phyloP scores from a whole-genome alignment of 2,888 invertebrate species.

The Melanchra persicariae region DNA sequence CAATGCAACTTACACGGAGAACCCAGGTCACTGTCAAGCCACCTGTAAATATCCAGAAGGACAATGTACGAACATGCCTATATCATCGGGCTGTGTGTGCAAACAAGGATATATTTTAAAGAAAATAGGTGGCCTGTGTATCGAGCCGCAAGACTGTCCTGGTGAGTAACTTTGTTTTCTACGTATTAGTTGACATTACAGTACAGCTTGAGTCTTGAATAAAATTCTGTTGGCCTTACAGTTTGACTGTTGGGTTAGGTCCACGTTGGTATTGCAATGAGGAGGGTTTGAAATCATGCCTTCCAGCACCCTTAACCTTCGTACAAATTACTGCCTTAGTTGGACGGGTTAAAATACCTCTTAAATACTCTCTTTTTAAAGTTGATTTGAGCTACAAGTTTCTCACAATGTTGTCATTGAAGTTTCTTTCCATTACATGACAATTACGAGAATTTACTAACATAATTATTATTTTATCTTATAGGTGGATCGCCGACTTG shows the following conservation, averaged over 20 bases:
- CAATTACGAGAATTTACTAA: background rate
- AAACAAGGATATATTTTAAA: background rate
- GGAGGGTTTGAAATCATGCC: background rate
- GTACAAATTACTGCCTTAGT: no score
- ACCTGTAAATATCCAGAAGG: constrained; percentile 1
- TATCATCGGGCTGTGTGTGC: background rate
- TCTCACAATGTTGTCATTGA: no score
- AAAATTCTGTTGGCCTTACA: background rate
- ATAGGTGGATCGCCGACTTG: constrained; percentile 50
- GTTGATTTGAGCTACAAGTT: no score
- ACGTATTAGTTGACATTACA: background rate
- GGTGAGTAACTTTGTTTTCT: constrained; percentile 16
- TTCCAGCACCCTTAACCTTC: background rate
- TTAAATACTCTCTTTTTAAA: no score
- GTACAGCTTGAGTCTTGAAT: background rate
- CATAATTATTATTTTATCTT: background rate
- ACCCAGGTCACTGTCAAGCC: background rate
- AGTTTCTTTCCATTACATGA: no score
- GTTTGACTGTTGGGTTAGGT: no score
- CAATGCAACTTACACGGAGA: background rate
- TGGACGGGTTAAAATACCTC: no score
- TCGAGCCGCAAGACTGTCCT: constrained; percentile 35
- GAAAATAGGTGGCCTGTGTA: constrained; percentile 2
- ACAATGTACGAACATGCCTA: background rate
- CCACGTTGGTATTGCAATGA: no score